A percentile compares a stretch with the other conserved stretches of the same genome.
phyloP scores from a whole-genome alignment of 2,797 vertebrate genomes.

The Mus minutoides region DNA sequence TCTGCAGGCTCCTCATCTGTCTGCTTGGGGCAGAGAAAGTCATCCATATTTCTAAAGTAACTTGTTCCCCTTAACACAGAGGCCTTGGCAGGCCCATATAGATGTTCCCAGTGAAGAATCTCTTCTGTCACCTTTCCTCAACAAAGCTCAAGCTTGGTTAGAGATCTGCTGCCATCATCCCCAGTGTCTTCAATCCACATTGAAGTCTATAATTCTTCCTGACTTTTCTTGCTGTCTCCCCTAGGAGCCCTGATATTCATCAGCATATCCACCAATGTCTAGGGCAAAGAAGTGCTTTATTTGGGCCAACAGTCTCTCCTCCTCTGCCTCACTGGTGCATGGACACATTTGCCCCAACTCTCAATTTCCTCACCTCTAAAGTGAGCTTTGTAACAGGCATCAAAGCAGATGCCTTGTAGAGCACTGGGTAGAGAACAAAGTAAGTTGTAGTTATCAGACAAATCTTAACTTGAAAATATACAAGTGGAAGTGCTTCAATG shows the following conservation, averaged over 20 bases:
- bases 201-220: accelerated
- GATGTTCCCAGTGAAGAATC: not conserved
- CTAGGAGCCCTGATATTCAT: accelerated
- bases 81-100: accelerated
- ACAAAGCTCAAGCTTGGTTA: too few relatives aligned
- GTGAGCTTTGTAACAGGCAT: accelerated
- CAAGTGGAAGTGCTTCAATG: not conserved
- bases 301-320: not conserved
- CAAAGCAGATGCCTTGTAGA: accelerated
- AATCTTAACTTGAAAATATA: not conserved
- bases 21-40: not conserved
- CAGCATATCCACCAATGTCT: accelerated
- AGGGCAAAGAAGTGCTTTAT: not conserved
- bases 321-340: too few relatives aligned
- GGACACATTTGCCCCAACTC: too few relatives aligned
- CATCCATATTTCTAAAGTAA: not conserved
- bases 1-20: accelerated
- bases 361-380: not conserved
- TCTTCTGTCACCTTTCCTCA: not conserved
- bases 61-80: too few relatives aligned
- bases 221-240: accelerated
- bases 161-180: not conserved
- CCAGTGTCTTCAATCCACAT: too few relatives aligned
- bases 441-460: not conserved
- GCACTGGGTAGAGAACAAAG: accelerated